Evolutionary conservation across 2,888 invertebrate species (phyloP).

Genomic region (Athetis lepigone): DNA sequence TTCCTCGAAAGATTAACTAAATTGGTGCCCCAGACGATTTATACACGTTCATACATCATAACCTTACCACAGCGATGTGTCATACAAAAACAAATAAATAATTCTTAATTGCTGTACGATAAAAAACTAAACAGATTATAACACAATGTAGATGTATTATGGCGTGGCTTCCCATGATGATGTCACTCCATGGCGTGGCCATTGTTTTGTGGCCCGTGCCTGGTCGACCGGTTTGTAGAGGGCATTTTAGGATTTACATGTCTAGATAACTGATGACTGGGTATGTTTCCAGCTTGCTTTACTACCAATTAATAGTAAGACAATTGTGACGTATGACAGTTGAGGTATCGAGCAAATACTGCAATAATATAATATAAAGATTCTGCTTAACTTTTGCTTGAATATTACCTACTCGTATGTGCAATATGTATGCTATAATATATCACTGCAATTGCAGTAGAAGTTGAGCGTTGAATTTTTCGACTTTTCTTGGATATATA

Average conservation of each 20-base stretch:
- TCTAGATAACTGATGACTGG: slow-evolving; percentile 2
- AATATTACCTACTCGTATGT: no score
- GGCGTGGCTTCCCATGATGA: slow-evolving; percentile 57
- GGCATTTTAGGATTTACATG: slow-evolving; percentile 20
- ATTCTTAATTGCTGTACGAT: slow-evolving; percentile 31
- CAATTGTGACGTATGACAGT: no score
- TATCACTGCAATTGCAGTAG: no score
- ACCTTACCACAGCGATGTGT: slow-evolving; percentile 21
- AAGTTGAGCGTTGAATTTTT: no score
- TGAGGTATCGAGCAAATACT: no score
- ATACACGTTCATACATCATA: not conserved
- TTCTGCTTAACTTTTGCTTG: no score
- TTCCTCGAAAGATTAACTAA: no score
- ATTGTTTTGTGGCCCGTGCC: slow-evolving; percentile 52
- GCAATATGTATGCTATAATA: no score
- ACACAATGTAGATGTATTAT: slow-evolving; percentile 27
- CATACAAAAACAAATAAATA: slow-evolving; percentile 25
- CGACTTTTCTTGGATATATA: no score
- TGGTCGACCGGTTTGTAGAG: slow-evolving; percentile 41
- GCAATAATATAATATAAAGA: no score
- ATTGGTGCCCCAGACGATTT: not conserved
- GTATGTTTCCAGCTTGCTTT: no score
- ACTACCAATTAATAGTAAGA: no score
- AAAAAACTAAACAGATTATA: slow-evolving; percentile 34
- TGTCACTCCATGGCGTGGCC: slow-evolving; percentile 61